A percentile compares a stretch with the other conserved stretches of the same genome.
These are phyloP conservation scores for Heliconius melpomene DNA, from an alignment of 1,140 invertebrate genomes.

Conservation along the genomic window DNA sequence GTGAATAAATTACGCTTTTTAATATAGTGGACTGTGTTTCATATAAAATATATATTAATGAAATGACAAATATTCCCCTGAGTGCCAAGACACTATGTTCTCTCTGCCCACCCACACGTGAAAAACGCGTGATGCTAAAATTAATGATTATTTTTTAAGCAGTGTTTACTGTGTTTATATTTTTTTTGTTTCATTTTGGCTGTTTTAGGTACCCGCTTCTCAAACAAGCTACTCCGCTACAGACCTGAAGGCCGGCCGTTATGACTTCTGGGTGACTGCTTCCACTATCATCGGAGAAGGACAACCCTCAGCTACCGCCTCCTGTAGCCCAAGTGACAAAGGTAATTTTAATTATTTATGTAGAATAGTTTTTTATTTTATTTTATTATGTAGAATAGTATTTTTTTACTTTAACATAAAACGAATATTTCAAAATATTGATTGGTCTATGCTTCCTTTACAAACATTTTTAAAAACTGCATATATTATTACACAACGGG, in stretches of 20 bases:
- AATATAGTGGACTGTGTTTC: too few species aligned
- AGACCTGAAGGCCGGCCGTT: constrained; percentile 90
- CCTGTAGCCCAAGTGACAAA: constrained; percentile 90
- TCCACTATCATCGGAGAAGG: constrained; percentile 96
- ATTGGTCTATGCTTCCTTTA: too few species aligned
- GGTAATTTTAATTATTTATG: constrained; percentile 71
- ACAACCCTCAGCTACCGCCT: constrained; percentile 91
- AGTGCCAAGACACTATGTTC: too few species aligned
- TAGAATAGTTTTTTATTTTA: not conserved
- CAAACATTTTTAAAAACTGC: too few species aligned
- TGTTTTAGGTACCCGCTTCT: constrained; percentile 80
- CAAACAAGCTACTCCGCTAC: constrained; percentile 92
- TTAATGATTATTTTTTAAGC: too few species aligned
- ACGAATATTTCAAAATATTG: not conserved
- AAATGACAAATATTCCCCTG: too few species aligned
- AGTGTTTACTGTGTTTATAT: too few species aligned
- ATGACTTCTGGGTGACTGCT: constrained; percentile 97
- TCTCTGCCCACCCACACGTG: too few species aligned
- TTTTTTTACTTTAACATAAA: not conserved
- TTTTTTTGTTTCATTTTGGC: not conserved
- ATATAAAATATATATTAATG: too few species aligned
- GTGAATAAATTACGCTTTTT: too few species aligned
- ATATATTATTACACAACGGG: too few species aligned
- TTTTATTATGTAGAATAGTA: not conserved
- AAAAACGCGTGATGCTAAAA: too few species aligned